Base-by-base conservation (phyloP, 1,140 invertebrate genomes). In the Drosophila guanche region DNA sequence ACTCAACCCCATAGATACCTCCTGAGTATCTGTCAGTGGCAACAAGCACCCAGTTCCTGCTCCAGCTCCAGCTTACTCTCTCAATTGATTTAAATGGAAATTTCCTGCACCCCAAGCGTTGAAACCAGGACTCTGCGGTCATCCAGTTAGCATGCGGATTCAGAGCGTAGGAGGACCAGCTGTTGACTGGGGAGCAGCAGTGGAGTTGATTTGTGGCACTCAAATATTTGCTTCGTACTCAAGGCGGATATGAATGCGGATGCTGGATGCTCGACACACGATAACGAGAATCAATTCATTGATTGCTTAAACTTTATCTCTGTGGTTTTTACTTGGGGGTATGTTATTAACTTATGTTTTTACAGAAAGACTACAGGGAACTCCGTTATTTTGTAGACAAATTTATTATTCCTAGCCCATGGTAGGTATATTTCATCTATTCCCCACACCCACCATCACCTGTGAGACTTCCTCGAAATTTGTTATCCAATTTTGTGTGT, bases 61-160 rank as follows among this genome's bases (percentile, higher is more conserved):
- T 3, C 7, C 29, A 27, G 5, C 5, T 29, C 7, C 5, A 20
- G 12, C n/a, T 6, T 63, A 42, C 45, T 7, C 3, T 7, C 45
- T 46, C 10, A 50, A 70, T 59, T 59, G 67, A 70, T 70, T 70
- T 16, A 57, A 57, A 41, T 48, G 43, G 53, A 57, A 63, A 57
- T 54, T 45, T 37, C 14, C 27, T 23, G 4, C 0, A 20, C 22
- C 45, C 8, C 4, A 55, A 29, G 6, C 27, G 27, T 29, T 33
- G 3, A 37, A 10, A 37, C 33, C 33, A 37, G 33, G 33, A 12
- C 33, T 37, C 33, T 55, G 53, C 40, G 41, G 7, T 14, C 41
- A 55, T 45, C n/a, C 45, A 22, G 20, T n/a, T 23, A 47, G 45
- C 16, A 23, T 5, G 5, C 10, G 45, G 33, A 37, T 10, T 37